Evolutionary conservation across 2,113 vertebrate species (phyloP).

Genomic region (Oenanthe melanoleuca): DNA sequence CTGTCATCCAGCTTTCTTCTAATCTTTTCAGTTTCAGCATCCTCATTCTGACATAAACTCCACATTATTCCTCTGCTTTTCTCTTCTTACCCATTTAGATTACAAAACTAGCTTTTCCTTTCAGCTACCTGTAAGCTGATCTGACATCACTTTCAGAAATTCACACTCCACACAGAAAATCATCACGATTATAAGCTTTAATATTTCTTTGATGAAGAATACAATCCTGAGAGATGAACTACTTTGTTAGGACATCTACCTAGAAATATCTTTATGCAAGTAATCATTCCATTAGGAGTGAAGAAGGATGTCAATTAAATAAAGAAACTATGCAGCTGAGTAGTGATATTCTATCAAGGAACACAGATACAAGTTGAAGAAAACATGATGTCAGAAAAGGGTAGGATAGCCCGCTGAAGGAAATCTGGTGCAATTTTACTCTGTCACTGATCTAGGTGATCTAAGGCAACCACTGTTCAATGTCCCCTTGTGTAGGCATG

Average conservation of each 20-base stretch:
- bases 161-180: not conserved
- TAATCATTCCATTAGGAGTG: not conserved
- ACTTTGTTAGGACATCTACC: not conserved
- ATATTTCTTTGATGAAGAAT: not conserved
- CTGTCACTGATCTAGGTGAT: not conserved
- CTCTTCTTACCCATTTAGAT: not conserved
- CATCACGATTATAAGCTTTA: not conserved
- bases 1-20: not conserved
- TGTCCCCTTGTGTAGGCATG: not conserved
- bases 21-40: not conserved
- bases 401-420: not conserved
- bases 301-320: not conserved
- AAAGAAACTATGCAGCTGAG: not conserved
- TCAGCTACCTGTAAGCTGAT: not conserved
- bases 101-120: not conserved
- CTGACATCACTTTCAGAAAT: not conserved
- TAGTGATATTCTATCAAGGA: not conserved
- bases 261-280: not conserved
- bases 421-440: not conserved
- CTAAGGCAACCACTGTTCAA: not conserved
- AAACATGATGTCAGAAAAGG: not conserved
- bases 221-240: not conserved
- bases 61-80: not conserved
- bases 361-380: accelerated
- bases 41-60: not conserved